These are phyloP conservation scores for Cirrhinus mrigala DNA, from an alignment of 2,797 vertebrate genomes.

Conservation along the genomic window DNA sequence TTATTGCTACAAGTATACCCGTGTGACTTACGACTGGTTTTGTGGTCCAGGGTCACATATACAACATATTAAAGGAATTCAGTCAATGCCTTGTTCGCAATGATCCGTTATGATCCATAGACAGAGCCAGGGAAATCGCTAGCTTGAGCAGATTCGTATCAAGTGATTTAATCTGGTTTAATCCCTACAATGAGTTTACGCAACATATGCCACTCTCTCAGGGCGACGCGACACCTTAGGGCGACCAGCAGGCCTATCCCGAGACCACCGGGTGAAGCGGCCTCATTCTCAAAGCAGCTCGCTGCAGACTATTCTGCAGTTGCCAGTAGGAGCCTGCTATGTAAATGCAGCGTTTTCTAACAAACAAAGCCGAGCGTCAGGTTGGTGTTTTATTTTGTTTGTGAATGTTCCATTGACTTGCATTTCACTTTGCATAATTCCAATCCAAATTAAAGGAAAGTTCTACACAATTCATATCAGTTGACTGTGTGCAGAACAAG, in stretches of 20 bases:
- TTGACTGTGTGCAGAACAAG: constrained; percentile 21
- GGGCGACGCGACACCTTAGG: constrained; percentile 30
- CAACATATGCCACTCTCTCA: constrained; percentile 51
- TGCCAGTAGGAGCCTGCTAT: not conserved
- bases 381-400: constrained; percentile 5
- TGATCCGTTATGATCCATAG: constrained; percentile 45
- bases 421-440: constrained; percentile 11
- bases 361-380: constrained; percentile 4
- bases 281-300: constrained; percentile 9
- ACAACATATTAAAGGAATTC: constrained; percentile 6
- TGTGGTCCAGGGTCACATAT: too few species aligned
- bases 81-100: constrained; percentile 36
- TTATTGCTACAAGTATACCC: too few species aligned
- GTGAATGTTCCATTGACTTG: not conserved
- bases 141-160: constrained; percentile 34
- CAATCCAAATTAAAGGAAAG: constrained; percentile 1
- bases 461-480: not conserved
- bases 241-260: constrained; percentile 23
- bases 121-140: constrained; percentile 33
- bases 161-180: constrained; percentile 52
- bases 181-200: constrained; percentile 51
- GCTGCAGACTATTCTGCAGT: constrained; percentile 17
- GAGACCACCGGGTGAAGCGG: constrained; percentile 21
- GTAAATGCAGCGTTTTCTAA: constrained; percentile 22
- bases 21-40: too few species aligned